Evolutionary conservation across 2,113 vertebrate genomes (phyloP).

Genomic region (Chamaea fasciata): DNA sequence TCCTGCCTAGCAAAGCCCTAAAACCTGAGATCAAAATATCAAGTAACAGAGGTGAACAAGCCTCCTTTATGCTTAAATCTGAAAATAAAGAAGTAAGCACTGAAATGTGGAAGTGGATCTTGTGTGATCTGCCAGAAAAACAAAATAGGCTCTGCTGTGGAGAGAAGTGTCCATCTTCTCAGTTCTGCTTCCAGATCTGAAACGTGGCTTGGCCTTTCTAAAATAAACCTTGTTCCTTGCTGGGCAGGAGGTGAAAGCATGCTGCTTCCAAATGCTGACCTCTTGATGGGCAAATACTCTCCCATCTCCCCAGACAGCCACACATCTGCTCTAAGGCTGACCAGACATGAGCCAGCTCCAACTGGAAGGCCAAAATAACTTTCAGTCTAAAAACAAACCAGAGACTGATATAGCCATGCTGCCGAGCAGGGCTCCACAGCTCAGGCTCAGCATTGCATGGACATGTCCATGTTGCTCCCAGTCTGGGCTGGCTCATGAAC

Average conservation of each 20-base stretch:
- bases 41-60: background rate
- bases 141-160: background rate
- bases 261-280: background rate
- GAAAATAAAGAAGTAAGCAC: background rate
- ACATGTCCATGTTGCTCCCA: background rate
- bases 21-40: background rate
- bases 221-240: background rate
- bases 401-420: background rate
- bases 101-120: constrained; percentile 5
- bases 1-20: background rate
- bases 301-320: background rate
- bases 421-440: background rate
- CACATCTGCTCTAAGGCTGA: constrained; percentile 2
- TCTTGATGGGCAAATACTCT: background rate
- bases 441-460: background rate
- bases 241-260: background rate
- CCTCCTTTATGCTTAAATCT: background rate
- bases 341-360: background rate
- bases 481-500: background rate
- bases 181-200: constrained; percentile 20
- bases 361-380: constrained; percentile 23
- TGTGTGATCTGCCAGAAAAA: background rate
- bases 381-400: background rate
- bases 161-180: constrained; percentile 32
- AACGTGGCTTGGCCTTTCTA: background rate